Evolutionary conservation across 2,113 vertebrate genomes (phyloP), one percentile per base, ranked within the genome.

Genomic region (Anser cygnoides): DNA sequence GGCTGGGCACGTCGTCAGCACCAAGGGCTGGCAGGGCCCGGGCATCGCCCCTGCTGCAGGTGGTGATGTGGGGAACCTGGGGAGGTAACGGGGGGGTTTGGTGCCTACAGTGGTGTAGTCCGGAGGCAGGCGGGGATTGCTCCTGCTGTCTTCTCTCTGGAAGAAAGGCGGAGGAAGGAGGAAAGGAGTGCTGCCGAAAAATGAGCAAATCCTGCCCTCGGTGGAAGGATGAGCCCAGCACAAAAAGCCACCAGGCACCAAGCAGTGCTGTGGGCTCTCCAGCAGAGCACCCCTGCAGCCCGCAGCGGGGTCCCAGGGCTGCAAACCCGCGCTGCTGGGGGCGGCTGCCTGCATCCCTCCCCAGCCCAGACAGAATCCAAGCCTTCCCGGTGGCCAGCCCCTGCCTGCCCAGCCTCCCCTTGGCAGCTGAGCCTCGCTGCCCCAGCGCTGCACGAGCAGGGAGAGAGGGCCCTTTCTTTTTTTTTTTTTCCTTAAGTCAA

Each of bases 401-500:
- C 37, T 49, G 31, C 39, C 43, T 57, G 33, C 74, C 61, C 72
- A 39, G 13, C 12, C n/a, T 81, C 78, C 63, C 84, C 0, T 0
- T 46, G 31, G 54, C 88, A 87, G 87, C 75, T 79, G 75, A n/a
- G 70, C 72, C 39, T 70, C 26, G 4, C 90, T 90, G 33, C 80
- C 86, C 68, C 16, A 20, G 28, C 62, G 80, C 50, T 35, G 19
- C 15, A 41, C 0, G 2, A 91, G 35, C 80, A 44, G 5, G n/a
- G 82, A 71, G 16, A 97, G 71, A 89, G n/a, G 66, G 35, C 8
- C 8, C 43, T n/a, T 37, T 44, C 39, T n/a, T 21, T 65, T 21
- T 9, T 46, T 52, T 39, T 6, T 83, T 78, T 84, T 85, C 95
- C 93, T 91, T 93, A 82, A 97, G 95, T 98, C 97, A 97, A 89